Evolutionary conservation across 2,888 invertebrate species (phyloP).

Genomic region (Drosophila paracracens): DNA sequence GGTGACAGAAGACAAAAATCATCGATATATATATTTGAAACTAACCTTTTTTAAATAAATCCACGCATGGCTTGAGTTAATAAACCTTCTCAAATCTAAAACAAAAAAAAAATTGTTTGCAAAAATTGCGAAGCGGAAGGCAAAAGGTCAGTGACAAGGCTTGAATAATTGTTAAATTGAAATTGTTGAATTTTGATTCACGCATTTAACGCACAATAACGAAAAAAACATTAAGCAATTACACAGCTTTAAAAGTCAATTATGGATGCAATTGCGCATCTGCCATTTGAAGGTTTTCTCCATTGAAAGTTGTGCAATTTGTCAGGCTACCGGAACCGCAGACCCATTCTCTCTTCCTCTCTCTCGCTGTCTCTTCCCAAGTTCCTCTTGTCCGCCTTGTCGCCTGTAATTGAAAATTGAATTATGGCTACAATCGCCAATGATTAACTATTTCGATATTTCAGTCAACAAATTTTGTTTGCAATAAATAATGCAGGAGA

Average conservation of each 20-base stretch:
- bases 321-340: slow-evolving; percentile 48
- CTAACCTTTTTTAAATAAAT: background rate
- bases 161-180: slow-evolving; percentile 49
- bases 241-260: slow-evolving; percentile 64
- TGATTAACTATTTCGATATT: slow-evolving; percentile 49
- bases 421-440: slow-evolving; percentile 18
- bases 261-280: slow-evolving; percentile 68
- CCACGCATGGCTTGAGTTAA: slow-evolving; percentile 12
- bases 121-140: slow-evolving; percentile 43
- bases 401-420: slow-evolving; percentile 16
- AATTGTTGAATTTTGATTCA: slow-evolving; percentile 29
- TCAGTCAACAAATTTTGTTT: slow-evolving; percentile 23
- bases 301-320: slow-evolving; percentile 67
- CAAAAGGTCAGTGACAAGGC: slow-evolving; percentile 66
- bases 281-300: slow-evolving; percentile 63
- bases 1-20: background rate
- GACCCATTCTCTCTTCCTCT: background rate
- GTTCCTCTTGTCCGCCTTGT: slow-evolving; percentile 11
- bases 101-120: slow-evolving; percentile 2
- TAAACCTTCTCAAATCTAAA: slow-evolving; percentile 25
- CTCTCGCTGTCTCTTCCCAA: too few species aligned
- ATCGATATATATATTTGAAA: background rate
- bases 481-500: slow-evolving; percentile 31
- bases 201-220: slow-evolving; percentile 59
- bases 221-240: slow-evolving; percentile 38